Conservation (phyloP, 2,113 vertebrate genomes). For the Python bivittatus region DNA sequence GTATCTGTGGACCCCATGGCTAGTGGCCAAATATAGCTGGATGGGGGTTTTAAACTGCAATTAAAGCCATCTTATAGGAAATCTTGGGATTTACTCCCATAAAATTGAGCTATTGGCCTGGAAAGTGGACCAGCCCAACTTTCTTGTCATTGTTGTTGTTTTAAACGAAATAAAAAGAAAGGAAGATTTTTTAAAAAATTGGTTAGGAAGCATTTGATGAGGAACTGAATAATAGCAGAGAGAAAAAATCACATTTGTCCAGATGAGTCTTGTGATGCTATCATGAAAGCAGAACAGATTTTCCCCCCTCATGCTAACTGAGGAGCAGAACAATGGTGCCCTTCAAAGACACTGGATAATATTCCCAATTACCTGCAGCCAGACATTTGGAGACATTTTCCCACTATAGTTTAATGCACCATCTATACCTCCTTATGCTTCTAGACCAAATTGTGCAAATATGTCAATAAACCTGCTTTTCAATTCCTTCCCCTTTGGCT, state of each 20-base stretch:
- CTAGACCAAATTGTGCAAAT: background rate
- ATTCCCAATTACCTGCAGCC: background rate
- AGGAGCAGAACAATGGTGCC: background rate
- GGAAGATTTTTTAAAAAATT: background rate
- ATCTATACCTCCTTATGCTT: background rate
- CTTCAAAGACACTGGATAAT: background rate
- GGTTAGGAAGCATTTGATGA: background rate
- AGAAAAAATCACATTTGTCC: background rate
- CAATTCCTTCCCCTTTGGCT: background rate
- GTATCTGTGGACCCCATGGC: background rate
- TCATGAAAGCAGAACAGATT: background rate
- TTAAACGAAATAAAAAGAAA: background rate
- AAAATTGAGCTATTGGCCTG: background rate
- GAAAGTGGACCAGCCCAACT: background rate
- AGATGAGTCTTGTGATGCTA: background rate
- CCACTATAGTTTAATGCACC: background rate
- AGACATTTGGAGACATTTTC: background rate
- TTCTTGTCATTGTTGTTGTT: background rate
- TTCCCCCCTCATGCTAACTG: background rate
- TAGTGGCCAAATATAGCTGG: background rate
- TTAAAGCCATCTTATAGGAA: background rate
- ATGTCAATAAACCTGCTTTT: background rate
- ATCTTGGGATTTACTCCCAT: background rate
- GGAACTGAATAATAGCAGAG: background rate
- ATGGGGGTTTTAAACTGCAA: background rate